A percentile compares a stretch with the other conserved stretches of the same genome.
Conservation (phyloP, 1,140 invertebrate genomes). For the Calliopsis andreniformis region DNA sequence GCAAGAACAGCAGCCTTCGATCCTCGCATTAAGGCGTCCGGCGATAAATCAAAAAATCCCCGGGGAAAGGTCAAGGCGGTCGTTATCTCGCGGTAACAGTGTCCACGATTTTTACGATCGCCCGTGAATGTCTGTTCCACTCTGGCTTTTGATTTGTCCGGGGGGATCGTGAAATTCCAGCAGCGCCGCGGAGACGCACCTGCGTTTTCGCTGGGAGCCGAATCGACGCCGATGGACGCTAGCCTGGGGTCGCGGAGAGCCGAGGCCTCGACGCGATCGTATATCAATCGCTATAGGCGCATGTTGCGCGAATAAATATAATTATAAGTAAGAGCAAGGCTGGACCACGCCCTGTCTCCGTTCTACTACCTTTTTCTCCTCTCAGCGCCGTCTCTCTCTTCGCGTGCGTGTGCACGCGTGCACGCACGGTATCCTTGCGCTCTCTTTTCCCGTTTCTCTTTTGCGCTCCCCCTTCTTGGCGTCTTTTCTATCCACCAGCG, state of each 20-base stretch:
- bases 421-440: slow-evolving; percentile 29
- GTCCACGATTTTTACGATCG: slow-evolving; percentile 51
- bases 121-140: slow-evolving; percentile 28
- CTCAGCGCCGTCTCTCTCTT: slow-evolving; percentile 26
- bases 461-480: slow-evolving; percentile 11
- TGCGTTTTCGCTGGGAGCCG: slow-evolving; percentile 21
- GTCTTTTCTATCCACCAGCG: too few relatives aligned
- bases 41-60: slow-evolving; percentile 50
- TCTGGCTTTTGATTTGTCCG: too few relatives aligned
- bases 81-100: slow-evolving; percentile 44
- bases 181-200: background rate
- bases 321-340: slow-evolving; percentile 80
- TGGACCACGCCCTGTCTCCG: slow-evolving; percentile 81
- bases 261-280: slow-evolving; percentile 70
- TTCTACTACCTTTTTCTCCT: slow-evolving; percentile 71
- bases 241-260: slow-evolving; percentile 61
- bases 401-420: background rate
- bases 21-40: background rate
- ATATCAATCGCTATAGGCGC: slow-evolving; percentile 73
- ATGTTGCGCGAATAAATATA: slow-evolving; percentile 77
- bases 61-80: slow-evolving; percentile 56
- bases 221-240: slow-evolving; percentile 6
- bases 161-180: too few relatives aligned
- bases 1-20: slow-evolving; percentile 22
- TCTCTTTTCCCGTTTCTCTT: slow-evolving; percentile 18